Evolutionary conservation across 64 coral and sea anemone genomes (phyloP).

Genomic region (Dendrophyllia cribrosa): DNA sequence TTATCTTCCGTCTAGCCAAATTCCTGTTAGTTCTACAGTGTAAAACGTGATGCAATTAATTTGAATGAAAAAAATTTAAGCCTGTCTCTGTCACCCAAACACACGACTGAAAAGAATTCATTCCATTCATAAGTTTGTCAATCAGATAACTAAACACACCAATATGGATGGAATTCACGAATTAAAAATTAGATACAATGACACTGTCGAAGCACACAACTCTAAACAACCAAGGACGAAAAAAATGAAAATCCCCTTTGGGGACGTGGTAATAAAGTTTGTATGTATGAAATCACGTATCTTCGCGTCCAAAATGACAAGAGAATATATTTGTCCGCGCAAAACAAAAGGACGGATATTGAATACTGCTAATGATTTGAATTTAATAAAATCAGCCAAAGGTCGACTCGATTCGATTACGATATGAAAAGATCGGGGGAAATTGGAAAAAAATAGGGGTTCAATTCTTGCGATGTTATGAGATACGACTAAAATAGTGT

Average conservation of each 20-base stretch:
- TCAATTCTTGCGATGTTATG: background rate
- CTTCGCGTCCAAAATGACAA: slow-evolving; percentile 13
- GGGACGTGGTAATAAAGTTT: no score
- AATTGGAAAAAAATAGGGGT: background rate
- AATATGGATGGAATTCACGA: slow-evolving; percentile 6
- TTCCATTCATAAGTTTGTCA: slow-evolving; percentile 8
- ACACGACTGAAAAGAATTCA: background rate
- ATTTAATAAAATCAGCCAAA: background rate
- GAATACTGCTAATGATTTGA: background rate
- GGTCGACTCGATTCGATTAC: background rate
- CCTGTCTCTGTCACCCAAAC: background rate
- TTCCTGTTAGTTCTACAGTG: background rate
- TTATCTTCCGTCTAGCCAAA: background rate
- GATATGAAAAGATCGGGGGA: background rate
- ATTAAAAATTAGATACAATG: background rate
- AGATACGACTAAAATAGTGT: background rate
- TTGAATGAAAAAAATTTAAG: no score
- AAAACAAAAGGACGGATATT: background rate
- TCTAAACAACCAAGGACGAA: background rate
- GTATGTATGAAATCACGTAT: background rate
- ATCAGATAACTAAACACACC: background rate
- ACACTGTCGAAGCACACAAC: background rate
- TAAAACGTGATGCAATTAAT: no score
- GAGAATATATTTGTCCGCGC: background rate
- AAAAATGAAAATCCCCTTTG: no score